Percentiles rank a stretch among this genome's conserved stretches.
These are phyloP conservation scores for Stenurella melanura DNA, from an alignment of 2,888 invertebrate species.

Conservation along the genomic window DNA sequence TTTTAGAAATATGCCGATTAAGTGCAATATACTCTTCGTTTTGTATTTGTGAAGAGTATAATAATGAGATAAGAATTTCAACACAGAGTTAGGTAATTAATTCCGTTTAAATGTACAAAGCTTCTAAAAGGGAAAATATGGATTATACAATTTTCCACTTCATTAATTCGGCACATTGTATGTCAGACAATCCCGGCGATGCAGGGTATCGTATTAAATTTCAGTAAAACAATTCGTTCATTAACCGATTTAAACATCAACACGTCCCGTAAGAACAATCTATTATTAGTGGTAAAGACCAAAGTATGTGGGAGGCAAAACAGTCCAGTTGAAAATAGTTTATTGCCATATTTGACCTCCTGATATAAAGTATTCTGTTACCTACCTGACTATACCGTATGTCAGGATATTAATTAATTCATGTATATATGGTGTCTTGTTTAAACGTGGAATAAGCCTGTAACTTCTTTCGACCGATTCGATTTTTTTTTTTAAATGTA, in stretches of 20 bases:
- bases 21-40: too few species aligned
- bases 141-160: constrained; percentile 1
- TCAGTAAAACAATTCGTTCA: neutral
- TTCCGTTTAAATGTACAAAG: neutral
- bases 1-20: too few species aligned
- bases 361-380: neutral
- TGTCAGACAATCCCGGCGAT: neutral
- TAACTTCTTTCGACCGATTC: too few species aligned
- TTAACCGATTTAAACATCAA: constrained; percentile 1
- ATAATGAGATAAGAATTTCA: neutral
- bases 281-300: neutral
- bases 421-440: too few species aligned
- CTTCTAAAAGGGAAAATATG: neutral
- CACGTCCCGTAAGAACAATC: constrained; percentile 1
- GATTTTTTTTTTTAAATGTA: too few species aligned
- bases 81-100: neutral
- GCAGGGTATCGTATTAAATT: constrained; percentile 3
- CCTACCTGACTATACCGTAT: neutral
- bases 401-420: too few species aligned
- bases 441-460: too few species aligned
- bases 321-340: neutral
- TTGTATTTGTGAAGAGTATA: too few species aligned
- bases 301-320: neutral
- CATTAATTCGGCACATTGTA: neutral
- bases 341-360: neutral